phyloP scores from a whole-genome alignment of 2,113 vertebrate species.

The Tupaia tana region DNA sequence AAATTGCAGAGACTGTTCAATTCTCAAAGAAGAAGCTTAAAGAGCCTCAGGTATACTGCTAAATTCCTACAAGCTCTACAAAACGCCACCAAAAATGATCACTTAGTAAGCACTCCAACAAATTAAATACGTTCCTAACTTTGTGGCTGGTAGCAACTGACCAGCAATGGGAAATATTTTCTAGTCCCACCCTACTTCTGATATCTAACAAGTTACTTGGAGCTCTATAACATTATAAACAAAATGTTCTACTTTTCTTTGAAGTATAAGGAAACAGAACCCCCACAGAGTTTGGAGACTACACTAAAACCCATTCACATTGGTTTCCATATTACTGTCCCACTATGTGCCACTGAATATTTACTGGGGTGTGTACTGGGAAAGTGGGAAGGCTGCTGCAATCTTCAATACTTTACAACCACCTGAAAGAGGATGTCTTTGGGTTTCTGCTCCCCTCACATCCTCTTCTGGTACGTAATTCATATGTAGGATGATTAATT shows the following conservation, averaged over 20 bases:
- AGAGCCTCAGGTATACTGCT: not conserved
- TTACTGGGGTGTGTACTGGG: not conserved
- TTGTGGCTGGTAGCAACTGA: not conserved
- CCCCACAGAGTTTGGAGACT: not conserved
- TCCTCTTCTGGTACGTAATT: not conserved
- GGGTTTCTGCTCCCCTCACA: not conserved
- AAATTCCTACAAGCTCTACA: slow-evolving; percentile 10
- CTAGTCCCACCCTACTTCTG: not conserved
- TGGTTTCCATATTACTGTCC: not conserved
- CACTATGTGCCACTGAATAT: not conserved
- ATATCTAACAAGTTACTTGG: not conserved
- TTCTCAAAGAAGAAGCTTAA: not conserved
- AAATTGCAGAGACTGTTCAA: slow-evolving; percentile 12
- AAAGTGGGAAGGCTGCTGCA: not conserved
- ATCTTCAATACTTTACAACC: not conserved
- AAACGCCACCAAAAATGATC: not conserved
- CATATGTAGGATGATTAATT: not conserved
- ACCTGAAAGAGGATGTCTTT: no score
- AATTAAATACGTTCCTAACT: not conserved
- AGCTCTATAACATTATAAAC: not conserved
- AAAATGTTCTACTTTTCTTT: slow-evolving; percentile 21
- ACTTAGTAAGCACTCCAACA: not conserved
- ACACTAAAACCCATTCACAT: not conserved
- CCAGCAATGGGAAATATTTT: not conserved
- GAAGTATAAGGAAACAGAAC: slow-evolving; percentile 1